These are phyloP conservation scores for Trichonephila inaurata DNA, from an alignment of 1,140 invertebrate genomes.

Conservation along the genomic window DNA sequence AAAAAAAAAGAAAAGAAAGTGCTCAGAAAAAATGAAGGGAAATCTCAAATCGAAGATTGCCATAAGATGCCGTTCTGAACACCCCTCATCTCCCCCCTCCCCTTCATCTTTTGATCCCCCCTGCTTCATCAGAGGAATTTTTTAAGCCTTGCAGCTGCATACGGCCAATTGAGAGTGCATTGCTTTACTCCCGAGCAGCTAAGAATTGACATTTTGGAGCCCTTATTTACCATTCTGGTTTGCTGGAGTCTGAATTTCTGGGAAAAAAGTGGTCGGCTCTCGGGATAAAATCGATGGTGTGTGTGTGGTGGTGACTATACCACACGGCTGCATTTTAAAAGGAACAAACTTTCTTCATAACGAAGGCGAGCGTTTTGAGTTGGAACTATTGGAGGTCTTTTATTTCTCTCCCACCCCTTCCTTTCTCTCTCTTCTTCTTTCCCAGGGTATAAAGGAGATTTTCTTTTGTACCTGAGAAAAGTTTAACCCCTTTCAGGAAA, in stretches of 20 bases:
- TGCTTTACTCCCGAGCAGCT: constrained; percentile 49
- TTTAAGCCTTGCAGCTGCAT: constrained; percentile 73
- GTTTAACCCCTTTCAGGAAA: constrained; percentile 33
- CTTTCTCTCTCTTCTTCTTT: not conserved
- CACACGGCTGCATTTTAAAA: constrained; percentile 59
- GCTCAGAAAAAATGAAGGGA: constrained; percentile 12
- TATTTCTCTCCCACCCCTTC: not conserved
- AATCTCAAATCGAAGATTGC: constrained; percentile 76
- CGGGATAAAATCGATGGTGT: constrained; percentile 61
- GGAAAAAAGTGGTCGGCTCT: constrained; percentile 7
- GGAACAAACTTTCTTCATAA: constrained; percentile 74
- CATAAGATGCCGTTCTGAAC: constrained; percentile 65
- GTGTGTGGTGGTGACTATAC: constrained; percentile 29
- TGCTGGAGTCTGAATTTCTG: constrained; percentile 46
- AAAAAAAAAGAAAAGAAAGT: not conserved
- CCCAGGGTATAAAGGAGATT: constrained; percentile 14
- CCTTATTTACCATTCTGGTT: constrained; percentile 73
- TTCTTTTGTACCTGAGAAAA: constrained; percentile 33
- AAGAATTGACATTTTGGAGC: constrained; percentile 71
- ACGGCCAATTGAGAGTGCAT: constrained; percentile 61
- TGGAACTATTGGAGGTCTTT: constrained; percentile 57
- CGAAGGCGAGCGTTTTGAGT: constrained; percentile 47
- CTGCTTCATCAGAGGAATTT: constrained; percentile 73
- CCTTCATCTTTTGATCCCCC: constrained; percentile 72
- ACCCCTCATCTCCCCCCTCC: constrained; percentile 27